Evolutionary conservation across 2,797 vertebrate genomes (phyloP).

Genomic region (Notamacropus eugenii): DNA sequence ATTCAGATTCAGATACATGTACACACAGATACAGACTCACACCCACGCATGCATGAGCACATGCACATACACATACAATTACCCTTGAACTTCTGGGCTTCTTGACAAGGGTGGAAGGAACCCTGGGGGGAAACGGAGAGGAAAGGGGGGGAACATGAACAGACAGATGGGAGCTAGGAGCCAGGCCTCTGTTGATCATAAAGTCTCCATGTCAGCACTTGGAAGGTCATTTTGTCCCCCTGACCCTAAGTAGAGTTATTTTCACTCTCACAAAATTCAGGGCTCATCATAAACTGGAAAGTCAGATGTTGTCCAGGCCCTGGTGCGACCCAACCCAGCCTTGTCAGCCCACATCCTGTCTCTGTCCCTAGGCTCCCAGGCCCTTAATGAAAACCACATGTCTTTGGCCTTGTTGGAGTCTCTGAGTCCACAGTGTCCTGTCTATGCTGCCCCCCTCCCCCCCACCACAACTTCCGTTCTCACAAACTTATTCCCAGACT

Average conservation of each 20-base stretch:
- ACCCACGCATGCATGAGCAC: neutral
- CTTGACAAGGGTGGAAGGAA: neutral
- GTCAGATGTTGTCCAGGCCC: neutral
- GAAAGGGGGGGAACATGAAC: neutral
- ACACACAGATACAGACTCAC: neutral
- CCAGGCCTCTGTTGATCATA: neutral
- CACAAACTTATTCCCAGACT: constrained; percentile 65
- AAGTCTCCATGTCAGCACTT: neutral
- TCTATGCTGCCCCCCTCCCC: neutral
- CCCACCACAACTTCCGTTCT: neutral
- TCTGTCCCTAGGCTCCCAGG: constrained; percentile 72
- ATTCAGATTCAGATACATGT: neutral
- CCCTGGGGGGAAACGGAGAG: neutral
- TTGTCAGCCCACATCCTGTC: constrained; percentile 14
- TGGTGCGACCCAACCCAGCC: neutral
- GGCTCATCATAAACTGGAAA: neutral
- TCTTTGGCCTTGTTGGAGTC: constrained; percentile 22
- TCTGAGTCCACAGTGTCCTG: neutral
- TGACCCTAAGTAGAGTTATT: neutral
- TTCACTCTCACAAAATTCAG: neutral
- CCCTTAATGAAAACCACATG: constrained; percentile 73
- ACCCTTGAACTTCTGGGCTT: neutral
- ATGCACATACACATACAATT: neutral
- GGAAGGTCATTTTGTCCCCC: neutral
- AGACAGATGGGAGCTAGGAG: neutral